Conservation (phyloP, 2,113 vertebrate genomes). For the Fulica atra region DNA sequence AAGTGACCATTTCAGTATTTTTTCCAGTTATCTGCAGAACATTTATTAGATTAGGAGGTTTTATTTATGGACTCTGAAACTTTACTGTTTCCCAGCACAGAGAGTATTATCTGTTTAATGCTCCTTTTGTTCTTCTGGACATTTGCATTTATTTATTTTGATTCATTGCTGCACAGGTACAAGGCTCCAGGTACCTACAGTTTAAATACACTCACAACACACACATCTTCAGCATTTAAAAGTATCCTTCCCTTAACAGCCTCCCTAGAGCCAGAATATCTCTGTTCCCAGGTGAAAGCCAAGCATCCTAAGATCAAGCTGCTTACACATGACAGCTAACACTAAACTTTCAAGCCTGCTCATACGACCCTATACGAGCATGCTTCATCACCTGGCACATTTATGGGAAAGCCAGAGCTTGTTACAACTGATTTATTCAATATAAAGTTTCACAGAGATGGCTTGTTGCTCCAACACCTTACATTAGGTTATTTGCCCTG, state of each 20-base stretch:
- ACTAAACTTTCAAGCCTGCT: neutral
- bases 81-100: slow-evolving; percentile 19
- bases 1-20: slow-evolving; percentile 64
- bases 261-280: neutral
- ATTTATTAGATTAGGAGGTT: slow-evolving; percentile 65
- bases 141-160: slow-evolving; percentile 50
- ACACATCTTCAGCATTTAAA: neutral
- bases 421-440: neutral
- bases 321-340: neutral
- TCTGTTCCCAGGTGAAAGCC: neutral
- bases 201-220: neutral
- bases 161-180: slow-evolving; percentile 20
- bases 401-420: neutral
- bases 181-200: neutral
- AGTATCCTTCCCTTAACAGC: neutral
- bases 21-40: slow-evolving; percentile 68
- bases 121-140: slow-evolving; percentile 33
- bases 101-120: slow-evolving; percentile 44
- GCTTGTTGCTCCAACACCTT: neutral
- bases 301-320: neutral
- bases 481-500: neutral
- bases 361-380: neutral
- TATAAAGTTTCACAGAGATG: neutral
- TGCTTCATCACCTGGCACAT: neutral
- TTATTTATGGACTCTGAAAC: slow-evolving; percentile 67